Evolutionary conservation across 2,113 vertebrate species (phyloP).

Genomic region (Otolemur garnettii): DNA sequence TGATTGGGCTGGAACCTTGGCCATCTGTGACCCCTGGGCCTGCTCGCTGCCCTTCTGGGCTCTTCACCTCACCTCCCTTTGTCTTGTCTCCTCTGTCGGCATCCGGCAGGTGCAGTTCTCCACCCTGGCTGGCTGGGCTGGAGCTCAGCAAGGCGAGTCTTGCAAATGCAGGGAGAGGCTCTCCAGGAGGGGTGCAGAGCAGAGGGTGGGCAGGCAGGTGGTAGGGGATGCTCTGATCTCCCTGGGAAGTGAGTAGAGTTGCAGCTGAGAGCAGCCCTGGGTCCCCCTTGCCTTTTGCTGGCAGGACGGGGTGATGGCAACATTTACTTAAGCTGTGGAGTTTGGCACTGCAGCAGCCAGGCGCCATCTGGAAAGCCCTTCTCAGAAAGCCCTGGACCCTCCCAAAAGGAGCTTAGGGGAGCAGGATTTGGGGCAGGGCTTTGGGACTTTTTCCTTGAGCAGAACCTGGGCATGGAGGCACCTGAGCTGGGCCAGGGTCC

Average conservation of each 20-base stretch:
- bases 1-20: constrained; percentile 52
- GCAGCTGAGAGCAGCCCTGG: constrained; percentile 30
- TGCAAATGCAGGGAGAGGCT: neutral
- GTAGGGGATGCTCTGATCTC: constrained; percentile 26
- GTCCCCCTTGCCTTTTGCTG: constrained; percentile 78
- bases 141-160: neutral
- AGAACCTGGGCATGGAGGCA: neutral
- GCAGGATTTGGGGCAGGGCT: constrained; percentile 35
- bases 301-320: constrained; percentile 77
- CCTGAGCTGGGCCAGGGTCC: neutral
- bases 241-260: neutral
- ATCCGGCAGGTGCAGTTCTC: neutral
- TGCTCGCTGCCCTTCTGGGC: neutral
- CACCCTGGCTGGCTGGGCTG: neutral
- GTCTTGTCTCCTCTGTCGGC: neutral
- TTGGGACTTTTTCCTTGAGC: neutral
- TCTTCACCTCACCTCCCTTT: neutral
- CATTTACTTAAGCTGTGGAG: constrained; percentile 85
- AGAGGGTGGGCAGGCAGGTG: constrained; percentile 34
- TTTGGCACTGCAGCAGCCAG: constrained; percentile 69
- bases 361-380: constrained; percentile 82
- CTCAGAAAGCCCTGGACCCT: constrained; percentile 47
- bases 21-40: constrained; percentile 52
- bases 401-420: constrained; percentile 37
- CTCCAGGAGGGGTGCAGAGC: neutral